Evolutionary conservation across 1,140 invertebrate genomes (phyloP).

Genomic region (Sinonovacula constricta): DNA sequence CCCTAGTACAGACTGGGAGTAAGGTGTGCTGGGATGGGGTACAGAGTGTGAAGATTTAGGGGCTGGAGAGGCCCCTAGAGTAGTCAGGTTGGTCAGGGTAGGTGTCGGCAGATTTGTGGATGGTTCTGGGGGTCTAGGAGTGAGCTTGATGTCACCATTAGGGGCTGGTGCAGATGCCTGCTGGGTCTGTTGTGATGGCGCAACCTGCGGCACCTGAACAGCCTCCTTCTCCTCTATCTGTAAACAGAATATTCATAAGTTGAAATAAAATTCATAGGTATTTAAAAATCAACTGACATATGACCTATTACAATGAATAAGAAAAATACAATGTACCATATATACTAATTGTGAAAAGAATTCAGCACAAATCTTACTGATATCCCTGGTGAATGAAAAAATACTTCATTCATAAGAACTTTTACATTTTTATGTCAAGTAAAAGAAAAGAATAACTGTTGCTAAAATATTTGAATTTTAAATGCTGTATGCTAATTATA

Average conservation of each 20-base stretch:
- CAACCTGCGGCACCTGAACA: conserved; percentile 18
- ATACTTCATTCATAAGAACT: too few species aligned
- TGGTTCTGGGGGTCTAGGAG: conserved; percentile 5
- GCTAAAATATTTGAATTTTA: too few species aligned
- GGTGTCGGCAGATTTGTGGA: neutral
- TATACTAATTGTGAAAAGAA: too few species aligned
- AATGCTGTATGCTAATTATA: too few species aligned
- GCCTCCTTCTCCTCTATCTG: conserved; percentile 64
- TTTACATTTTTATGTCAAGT: too few species aligned
- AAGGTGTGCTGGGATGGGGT: conserved; percentile 57
- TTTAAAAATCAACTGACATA: neutral
- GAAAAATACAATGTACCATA: neutral
- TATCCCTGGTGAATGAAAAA: too few species aligned
- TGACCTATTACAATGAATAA: neutral
- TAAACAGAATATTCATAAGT: conserved; percentile 21
- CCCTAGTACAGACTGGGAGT: too few species aligned
- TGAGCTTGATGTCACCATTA: conserved; percentile 21
- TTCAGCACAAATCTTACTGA: too few species aligned
- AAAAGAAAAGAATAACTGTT: too few species aligned
- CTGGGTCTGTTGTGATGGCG: neutral
- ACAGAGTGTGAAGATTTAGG: conserved; percentile 55
- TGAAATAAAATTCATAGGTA: neutral
- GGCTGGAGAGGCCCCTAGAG: conserved; percentile 31
- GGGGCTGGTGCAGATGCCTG: conserved; percentile 2
- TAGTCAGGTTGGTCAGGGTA: conserved; percentile 33